phyloP scores from a whole-genome alignment of 1,140 invertebrate species.

The Diploscapter pachys region DNA sequence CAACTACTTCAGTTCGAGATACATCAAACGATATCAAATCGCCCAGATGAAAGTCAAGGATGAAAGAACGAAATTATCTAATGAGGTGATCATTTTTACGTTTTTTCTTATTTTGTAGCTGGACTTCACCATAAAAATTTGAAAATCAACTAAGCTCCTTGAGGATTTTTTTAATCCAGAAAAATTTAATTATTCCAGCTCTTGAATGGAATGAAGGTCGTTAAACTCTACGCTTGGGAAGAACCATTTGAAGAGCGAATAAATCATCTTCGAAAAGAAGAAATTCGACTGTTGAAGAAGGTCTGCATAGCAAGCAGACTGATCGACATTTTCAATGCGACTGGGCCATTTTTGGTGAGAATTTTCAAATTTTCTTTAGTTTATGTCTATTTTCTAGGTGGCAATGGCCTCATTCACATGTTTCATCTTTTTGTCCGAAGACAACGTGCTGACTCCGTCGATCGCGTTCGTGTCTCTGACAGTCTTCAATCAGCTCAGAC shows the following conservation, averaged over 20 bases:
- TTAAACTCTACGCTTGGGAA: constrained; percentile 36
- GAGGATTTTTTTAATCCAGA: neutral
- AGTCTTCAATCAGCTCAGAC: constrained; percentile 66
- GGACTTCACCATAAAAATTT: neutral
- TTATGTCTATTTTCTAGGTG: neutral
- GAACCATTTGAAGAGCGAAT: constrained; percentile 30
- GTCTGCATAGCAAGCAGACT: constrained; percentile 16
- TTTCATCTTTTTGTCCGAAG: neutral
- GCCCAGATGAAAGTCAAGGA: constrained; percentile 29
- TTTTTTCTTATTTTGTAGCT: neutral
- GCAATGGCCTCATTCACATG: constrained; percentile 16
- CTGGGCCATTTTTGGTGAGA: neutral
- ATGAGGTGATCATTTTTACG: neutral
- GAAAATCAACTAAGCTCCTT: neutral
- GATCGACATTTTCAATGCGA: constrained; percentile 11
- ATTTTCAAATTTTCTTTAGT: too few relatives aligned
- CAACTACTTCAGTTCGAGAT: too few relatives aligned
- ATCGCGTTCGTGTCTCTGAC: constrained; percentile 67
- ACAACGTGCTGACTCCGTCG: neutral
- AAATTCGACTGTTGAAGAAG: constrained; percentile 13
- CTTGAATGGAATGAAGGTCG: constrained; percentile 24
- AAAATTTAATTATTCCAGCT: constrained; percentile 10
- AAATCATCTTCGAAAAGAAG: constrained; percentile 22
- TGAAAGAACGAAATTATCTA: constrained; percentile 24
- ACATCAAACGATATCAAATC: neutral